These are phyloP conservation scores for Fragum fragum DNA, from an alignment of 2,888 invertebrate genomes.

Conservation along the genomic window DNA sequence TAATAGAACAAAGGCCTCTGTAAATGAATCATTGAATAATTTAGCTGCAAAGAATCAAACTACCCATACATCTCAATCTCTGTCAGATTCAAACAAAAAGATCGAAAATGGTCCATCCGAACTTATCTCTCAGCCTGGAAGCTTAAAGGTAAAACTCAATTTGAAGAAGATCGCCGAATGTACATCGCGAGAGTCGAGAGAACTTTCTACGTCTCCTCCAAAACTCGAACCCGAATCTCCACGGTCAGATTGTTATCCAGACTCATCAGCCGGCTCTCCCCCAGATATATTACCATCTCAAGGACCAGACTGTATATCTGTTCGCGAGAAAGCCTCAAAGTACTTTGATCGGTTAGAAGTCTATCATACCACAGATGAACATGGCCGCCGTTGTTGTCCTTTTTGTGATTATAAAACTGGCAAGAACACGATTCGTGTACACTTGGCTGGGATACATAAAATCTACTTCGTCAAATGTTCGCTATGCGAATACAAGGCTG, in stretches of 20 bases:
- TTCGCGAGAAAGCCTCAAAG: constrained; percentile 56
- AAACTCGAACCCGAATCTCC: constrained; percentile 29
- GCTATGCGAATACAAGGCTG: constrained; percentile 63
- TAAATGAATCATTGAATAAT: constrained; percentile 62
- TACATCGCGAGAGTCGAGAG: constrained; percentile 33
- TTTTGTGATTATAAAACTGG: constrained; percentile 66
- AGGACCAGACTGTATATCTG: constrained; percentile 12
- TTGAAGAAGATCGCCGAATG: constrained; percentile 38
- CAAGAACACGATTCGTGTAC: constrained; percentile 66
- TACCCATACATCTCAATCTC: not conserved
- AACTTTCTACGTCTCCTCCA: constrained; percentile 44
- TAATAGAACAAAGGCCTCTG: constrained; percentile 52
- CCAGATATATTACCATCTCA: constrained; percentile 41
- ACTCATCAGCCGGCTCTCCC: constrained; percentile 20
- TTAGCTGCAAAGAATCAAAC: constrained; percentile 40
- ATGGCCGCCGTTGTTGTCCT: constrained; percentile 64
- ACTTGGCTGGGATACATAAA: constrained; percentile 64
- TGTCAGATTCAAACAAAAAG: not conserved
- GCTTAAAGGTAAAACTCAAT: constrained; percentile 64
- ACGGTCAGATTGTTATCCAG: constrained; percentile 9
- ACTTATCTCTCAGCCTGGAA: not conserved
- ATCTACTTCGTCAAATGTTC: constrained; percentile 66
- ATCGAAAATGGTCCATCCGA: not conserved
- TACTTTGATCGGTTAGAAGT: constrained; percentile 64
- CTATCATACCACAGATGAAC: constrained; percentile 59